Evolutionary conservation across 2,797 vertebrate species (phyloP).

Genomic region (Coregonus ussuriensis): DNA sequence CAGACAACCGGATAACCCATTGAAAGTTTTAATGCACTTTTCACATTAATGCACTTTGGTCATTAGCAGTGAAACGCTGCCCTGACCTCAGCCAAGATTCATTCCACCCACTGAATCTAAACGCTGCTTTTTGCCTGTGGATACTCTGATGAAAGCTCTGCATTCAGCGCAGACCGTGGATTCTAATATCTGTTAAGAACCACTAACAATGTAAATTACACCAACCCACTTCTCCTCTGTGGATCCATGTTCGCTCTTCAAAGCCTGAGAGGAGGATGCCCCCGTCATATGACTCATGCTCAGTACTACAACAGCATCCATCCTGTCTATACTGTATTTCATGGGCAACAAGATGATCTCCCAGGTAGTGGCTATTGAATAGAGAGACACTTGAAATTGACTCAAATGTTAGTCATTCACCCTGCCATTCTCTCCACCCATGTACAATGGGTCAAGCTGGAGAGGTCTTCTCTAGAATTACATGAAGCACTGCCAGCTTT

Average conservation of each 20-base stretch:
- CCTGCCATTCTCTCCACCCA: background rate
- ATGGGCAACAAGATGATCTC: background rate
- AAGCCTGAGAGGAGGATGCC: background rate
- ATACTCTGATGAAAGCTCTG: background rate
- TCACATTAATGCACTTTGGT: constrained; percentile 41
- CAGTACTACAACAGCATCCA: background rate
- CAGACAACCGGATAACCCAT: constrained; percentile 18
- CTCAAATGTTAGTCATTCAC: background rate
- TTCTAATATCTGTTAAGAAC: constrained; percentile 27
- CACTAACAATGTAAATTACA: constrained; percentile 44
- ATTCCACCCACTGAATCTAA: background rate
- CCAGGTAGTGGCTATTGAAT: background rate
- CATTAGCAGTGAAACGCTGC: constrained; percentile 42
- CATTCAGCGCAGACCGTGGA: background rate
- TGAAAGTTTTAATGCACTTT: constrained; percentile 50
- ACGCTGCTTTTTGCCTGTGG: background rate
- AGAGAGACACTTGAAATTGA: background rate
- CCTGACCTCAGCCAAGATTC: constrained; percentile 30
- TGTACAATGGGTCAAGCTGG: constrained; percentile 18
- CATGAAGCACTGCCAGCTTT: constrained; percentile 15
- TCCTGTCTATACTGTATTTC: background rate
- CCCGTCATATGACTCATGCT: background rate
- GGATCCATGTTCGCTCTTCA: constrained; percentile 11
- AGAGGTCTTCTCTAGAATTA: background rate
- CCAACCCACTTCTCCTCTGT: constrained; percentile 12